Base-by-base conservation (phyloP, 1,140 invertebrate genomes). In the Caerostris darwini region DNA sequence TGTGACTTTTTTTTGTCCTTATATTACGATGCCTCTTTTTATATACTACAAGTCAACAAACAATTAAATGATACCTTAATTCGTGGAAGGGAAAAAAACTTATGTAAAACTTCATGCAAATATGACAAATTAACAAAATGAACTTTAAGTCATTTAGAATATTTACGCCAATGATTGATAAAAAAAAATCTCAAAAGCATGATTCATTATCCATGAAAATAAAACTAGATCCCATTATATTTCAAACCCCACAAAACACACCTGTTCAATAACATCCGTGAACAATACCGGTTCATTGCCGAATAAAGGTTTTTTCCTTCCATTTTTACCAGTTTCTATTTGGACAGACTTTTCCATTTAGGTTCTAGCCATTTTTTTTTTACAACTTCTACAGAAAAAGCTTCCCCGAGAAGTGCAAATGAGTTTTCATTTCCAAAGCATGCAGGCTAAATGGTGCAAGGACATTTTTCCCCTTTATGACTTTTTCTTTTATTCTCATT, bases 371-470 rank as follows among this genome's bases (percentile, higher is more conserved):
- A n/a, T n/a, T n/a, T 17, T 77, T 77, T 71, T 83, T 83, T 83
- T 83, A 17, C 34, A 34, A n/a, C n/a, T 19, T 57, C 54, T 17
- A 34, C 34, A 34, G 2, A 34, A 34, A 5, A 77, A 50, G 69
- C 4, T 17, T 57, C 81, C 6, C 6, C 14, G 64, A 34, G 58
- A 64, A 8, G 85, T 64, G 85, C 50, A 87, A 87, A 87, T 87
- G 85, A 87, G 85, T 7, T 64, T 10, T 57, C 58, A 12, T 87
- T 87, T 87, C 85, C 64, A 87, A 87, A 87, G 5, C 81, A 83
- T 83, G 7, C 81, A 57, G 81, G 53, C 85, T 87, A 87, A n/a
- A 87, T 87, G 59, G 57, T 5, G n/a, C 3, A 10, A 50, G 58
- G 1, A 14, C 57, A 61, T 61, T 34, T 64, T 64, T 17, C 58